A percentile compares a stretch with the other conserved stretches of the same genome.
Conservation (phyloP, 2,113 vertebrate species). For the Oxyura jamaicensis region DNA sequence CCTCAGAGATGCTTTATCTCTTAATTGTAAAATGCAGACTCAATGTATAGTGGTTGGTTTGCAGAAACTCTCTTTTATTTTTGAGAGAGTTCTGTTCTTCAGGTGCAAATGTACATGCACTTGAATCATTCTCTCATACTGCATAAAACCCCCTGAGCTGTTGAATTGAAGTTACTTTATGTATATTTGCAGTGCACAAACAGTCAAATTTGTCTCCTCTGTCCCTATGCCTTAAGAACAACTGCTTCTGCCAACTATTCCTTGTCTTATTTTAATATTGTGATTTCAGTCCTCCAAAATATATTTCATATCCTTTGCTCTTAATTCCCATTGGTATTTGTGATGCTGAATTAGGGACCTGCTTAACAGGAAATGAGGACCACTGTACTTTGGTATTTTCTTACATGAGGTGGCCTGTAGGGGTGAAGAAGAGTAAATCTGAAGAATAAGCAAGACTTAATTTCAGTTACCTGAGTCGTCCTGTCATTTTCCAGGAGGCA, state of each 20-base stretch:
- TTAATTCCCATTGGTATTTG: not conserved
- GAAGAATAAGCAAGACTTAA: not conserved
- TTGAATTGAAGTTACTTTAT: not conserved
- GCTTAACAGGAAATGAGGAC: not conserved
- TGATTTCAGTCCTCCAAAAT: not conserved
- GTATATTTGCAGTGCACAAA: not conserved
- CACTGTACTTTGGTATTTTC: not conserved
- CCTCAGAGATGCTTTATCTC: not conserved
- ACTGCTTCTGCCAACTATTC: not conserved
- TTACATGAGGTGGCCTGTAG: not conserved
- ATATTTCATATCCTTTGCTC: not conserved
- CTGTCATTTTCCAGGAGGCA: conserved; percentile 84
- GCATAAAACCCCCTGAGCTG: not conserved
- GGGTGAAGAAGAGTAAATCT: not conserved
- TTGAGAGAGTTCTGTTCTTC: not conserved
- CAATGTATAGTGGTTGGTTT: not conserved
- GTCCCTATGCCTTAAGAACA: not conserved
- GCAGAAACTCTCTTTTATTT: not conserved
- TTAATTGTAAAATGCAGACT: not conserved
- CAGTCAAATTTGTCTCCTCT: not conserved
- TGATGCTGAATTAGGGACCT: not conserved
- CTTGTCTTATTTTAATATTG: not conserved
- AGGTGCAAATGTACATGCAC: not conserved
- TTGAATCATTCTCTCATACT: not conserved
- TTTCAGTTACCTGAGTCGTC: conserved; percentile 31